These are phyloP conservation scores for Leptopilina drosophilae DNA, from an alignment of 2,888 invertebrate genomes.

Conservation along the genomic window DNA sequence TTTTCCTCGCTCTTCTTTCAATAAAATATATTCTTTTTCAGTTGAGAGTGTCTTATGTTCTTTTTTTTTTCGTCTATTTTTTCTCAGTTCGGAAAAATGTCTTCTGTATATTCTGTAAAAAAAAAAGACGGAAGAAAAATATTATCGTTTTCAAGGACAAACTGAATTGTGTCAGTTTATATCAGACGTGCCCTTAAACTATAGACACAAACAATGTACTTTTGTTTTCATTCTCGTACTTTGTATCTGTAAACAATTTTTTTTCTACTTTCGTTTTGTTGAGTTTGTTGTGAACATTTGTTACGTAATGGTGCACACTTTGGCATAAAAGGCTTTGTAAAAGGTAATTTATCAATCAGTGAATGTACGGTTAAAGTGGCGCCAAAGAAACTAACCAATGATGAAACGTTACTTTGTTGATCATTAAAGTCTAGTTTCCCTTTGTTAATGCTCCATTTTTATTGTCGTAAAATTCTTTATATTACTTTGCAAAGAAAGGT, in stretches of 20 bases:
- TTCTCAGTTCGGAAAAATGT: too few relatives aligned
- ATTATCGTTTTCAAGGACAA: too few relatives aligned
- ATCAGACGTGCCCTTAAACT: too few relatives aligned
- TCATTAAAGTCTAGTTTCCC: not conserved
- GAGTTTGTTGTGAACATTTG: slow-evolving; percentile 7
- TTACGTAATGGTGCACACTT: slow-evolving; percentile 6
- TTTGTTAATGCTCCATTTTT: not conserved
- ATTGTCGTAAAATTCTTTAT: not conserved
- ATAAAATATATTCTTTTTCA: too few relatives aligned
- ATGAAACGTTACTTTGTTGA: slow-evolving; percentile 9
- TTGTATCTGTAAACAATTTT: not conserved
- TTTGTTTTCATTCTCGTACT: not conserved
- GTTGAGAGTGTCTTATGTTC: too few relatives aligned
- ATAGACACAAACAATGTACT: not conserved
- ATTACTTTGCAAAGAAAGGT: not conserved
- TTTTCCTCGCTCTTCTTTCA: too few relatives aligned
- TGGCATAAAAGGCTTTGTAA: slow-evolving; percentile 3
- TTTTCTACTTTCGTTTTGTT: not conserved
- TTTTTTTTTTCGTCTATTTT: too few relatives aligned
- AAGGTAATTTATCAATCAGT: slow-evolving; percentile 13
- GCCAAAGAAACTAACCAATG: slow-evolving; percentile 12
- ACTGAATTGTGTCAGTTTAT: too few relatives aligned
- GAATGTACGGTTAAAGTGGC: slow-evolving; percentile 4
- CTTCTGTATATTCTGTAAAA: too few relatives aligned
- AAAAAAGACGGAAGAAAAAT: too few relatives aligned